Base-by-base conservation (phyloP, 2,113 vertebrate species). In the Podocnemis expansa region DNA sequence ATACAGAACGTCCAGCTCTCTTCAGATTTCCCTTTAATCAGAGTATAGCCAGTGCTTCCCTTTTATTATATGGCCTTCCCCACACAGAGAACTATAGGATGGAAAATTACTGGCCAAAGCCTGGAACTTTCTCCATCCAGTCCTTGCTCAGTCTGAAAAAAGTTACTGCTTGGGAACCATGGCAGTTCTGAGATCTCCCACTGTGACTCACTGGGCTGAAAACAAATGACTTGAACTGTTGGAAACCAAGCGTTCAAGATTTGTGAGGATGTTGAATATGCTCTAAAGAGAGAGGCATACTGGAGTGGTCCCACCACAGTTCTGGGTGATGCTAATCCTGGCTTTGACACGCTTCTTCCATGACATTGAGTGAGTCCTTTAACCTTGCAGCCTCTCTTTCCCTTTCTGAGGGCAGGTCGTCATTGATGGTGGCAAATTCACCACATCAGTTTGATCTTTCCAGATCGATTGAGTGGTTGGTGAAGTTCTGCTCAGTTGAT, bases 131-230 rank as follows among this genome's bases (percentile, higher is more conserved):
- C n/a, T 38, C 84, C 75, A 17, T 83, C 89, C 41, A 87, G 80
- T 87, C 84, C 93, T 85, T 52, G 80, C 87, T 73, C 63, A 84
- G 22, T 93, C 86, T 91, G 88, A 94, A 94, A 93, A n/a, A 96
- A 93, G 92, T 96, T 93, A 95, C 94, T 96, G 87, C 80, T 51
- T 85, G 38, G 85, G 56, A 54, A 41, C 91, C 89, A 6, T 91
- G 82, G 88, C 91, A 89, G 25, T 63, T 94, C 54, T 91, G 56
- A 93, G 87, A 94, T 89, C 87, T 76, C 41, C 41, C 25, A 12
- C 25, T 93, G 93, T 51, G 52, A 91, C 85, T 63, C 34, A 85
- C 52, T 82, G 1, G 17, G 76, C 93, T 96, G 91, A 87, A 45
- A 45, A 43, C 25, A 92, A 95, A 95, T 84, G 54, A 83, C 93